A percentile compares a stretch with the other conserved stretches of the same genome.
Conservation (phyloP, 2,113 vertebrate species). For the Zapus hudsonius region DNA sequence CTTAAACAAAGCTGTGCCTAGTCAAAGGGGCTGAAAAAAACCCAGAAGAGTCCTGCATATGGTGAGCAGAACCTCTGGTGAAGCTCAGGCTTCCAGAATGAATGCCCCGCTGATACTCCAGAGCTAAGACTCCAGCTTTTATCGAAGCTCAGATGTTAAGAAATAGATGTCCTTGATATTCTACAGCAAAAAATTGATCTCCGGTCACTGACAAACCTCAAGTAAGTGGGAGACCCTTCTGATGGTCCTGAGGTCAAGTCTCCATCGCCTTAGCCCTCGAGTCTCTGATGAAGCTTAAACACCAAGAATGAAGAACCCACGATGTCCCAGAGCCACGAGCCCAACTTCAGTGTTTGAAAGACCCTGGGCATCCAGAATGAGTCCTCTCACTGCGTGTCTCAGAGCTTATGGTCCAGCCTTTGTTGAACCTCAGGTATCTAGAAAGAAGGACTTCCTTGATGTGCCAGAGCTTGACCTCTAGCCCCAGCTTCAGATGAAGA, state of each 20-base stretch:
- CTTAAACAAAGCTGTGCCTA: no score
- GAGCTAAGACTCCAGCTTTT: not conserved
- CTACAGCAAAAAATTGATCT: not conserved
- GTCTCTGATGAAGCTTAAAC: not conserved
- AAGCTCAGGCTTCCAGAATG: not conserved
- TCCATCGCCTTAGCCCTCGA: not conserved
- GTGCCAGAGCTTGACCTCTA: not conserved
- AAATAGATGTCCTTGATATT: not conserved
- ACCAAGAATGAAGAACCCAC: not conserved
- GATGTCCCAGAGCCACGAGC: no score
- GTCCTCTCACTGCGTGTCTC: not conserved
- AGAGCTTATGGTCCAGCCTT: not conserved
- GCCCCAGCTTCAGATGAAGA: not conserved
- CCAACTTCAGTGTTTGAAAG: not conserved
- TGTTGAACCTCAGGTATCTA: no score
- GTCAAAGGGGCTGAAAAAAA: not conserved
- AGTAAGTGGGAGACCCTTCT: rapidly evolving
- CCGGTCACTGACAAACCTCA: not conserved
- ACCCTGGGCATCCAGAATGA: not conserved
- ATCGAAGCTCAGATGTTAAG: rapidly evolving
- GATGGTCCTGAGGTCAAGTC: not conserved
- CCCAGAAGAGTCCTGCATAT: not conserved
- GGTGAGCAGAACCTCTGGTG: not conserved
- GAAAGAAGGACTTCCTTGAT: no score
- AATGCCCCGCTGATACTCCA: not conserved